Evolutionary conservation across 2,888 invertebrate genomes (phyloP).

Genomic region (Rhaphigaster nebulosa): DNA sequence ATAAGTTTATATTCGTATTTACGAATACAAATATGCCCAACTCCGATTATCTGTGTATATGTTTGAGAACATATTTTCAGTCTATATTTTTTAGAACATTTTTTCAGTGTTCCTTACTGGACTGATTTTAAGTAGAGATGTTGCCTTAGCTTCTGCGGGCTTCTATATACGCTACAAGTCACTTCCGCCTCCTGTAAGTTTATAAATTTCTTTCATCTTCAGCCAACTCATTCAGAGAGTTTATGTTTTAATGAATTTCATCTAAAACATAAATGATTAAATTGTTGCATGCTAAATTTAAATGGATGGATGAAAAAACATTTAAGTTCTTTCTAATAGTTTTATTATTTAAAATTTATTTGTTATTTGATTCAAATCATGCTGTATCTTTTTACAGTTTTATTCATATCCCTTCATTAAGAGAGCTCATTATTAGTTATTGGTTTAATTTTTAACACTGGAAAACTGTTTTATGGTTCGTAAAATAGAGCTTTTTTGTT

Average conservation of each 20-base stretch:
- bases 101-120: slow-evolving; percentile 77
- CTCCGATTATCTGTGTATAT: background rate
- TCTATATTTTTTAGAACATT: background rate
- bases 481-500: too few relatives aligned
- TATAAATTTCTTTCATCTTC: background rate
- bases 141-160: slow-evolving; percentile 84
- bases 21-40: too few relatives aligned
- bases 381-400: background rate
- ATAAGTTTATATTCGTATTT: too few relatives aligned
- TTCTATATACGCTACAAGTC: slow-evolving; percentile 93
- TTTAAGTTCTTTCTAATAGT: background rate
- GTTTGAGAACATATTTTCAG: background rate
- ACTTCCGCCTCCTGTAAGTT: slow-evolving; percentile 87
- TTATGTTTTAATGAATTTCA: background rate
- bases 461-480: too few relatives aligned
- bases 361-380: too few relatives aligned
- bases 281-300: background rate
- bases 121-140: slow-evolving; percentile 88
- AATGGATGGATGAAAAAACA: background rate
- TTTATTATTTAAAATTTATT: background rate
- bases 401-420: background rate
- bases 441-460: too few relatives aligned
- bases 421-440: too few relatives aligned
- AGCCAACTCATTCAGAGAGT: background rate
- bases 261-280: background rate